Base-by-base conservation (phyloP, 2,797 vertebrate species). In the Distichodus sexfasciatus region DNA sequence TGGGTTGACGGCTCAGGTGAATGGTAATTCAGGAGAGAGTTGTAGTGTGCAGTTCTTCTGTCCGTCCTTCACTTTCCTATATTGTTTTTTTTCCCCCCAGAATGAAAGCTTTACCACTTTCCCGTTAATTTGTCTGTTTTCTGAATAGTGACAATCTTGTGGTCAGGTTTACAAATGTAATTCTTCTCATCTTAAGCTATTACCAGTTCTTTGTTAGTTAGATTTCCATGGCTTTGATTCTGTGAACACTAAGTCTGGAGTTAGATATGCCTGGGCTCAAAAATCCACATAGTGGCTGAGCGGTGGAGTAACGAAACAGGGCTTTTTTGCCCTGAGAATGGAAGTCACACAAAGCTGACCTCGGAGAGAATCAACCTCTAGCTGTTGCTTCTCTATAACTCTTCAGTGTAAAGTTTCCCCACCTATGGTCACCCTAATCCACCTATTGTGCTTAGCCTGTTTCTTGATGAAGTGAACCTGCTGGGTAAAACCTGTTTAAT, bases 241-340 rank as follows among this genome's bases (percentile, higher is more conserved):
- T 51, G 54, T 60, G 3, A 62, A n/a, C 26, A 15, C n/a, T 3
- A 23, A 59, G 2, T 59, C 23, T 14, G 17, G 28, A 51, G 7
- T 66, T 24, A 15, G 11, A 44, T 14, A 46, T 79, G 4, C 15
- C 4, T 41, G 55, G 23, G 26, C 29, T 31, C 19, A 29, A 24
- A 71, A 50, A 65, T 64, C 26, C 46, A n/a, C n/a, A n/a, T n/a
- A n/a, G n/a, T n/a, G n/a, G n/a, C n/a, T n/a, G n/a, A n/a, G 23
- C 19, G 26, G 31, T 7, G 46, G 55, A 5, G 6, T 33, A 19
- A 14, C 12, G 23, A 21, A 75, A 75, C 68, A 76, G 63, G 69
- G 46, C 11, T 38, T 74, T 74, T 79, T 71, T 83, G 72, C 79
- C 28, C 67, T 48, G 29, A 14, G 17, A 38, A 26, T 58, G 46